phyloP scores from a whole-genome alignment of 2,888 invertebrate species.

The Mystacides longicornis region DNA sequence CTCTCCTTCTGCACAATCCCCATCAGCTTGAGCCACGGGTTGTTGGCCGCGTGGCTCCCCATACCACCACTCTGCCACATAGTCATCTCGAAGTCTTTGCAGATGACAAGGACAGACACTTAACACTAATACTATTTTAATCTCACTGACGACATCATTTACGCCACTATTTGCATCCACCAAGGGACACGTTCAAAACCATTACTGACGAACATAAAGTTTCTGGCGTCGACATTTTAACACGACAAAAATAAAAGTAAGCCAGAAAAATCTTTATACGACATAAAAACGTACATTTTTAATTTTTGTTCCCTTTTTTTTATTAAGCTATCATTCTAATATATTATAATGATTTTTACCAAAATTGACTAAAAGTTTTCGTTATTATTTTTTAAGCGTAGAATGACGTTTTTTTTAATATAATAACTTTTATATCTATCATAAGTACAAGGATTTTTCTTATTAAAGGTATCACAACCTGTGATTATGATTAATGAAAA shows the following conservation, averaged over 20 bases:
- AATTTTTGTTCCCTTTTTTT: too few species aligned
- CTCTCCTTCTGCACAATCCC: conserved; percentile 73
- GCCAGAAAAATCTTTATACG: too few species aligned
- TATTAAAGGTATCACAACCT: conserved; percentile 1
- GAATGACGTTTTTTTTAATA: neutral
- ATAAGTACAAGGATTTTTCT: neutral
- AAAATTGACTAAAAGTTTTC: neutral
- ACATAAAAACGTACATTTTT: too few species aligned
- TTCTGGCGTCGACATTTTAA: neutral
- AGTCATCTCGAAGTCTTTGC: conserved; percentile 43
- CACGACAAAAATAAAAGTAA: too few species aligned
- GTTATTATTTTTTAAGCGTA: neutral
- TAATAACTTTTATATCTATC: neutral
- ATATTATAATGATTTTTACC: neutral
- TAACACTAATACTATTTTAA: conserved; percentile 18
- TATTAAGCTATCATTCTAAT: too few species aligned
- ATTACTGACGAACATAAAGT: neutral
- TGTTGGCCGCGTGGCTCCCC: conserved; percentile 67
- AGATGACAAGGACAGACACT: conserved; percentile 1
- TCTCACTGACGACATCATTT: conserved; percentile 15
- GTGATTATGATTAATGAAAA: neutral
- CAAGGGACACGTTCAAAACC: too few species aligned
- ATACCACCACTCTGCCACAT: conserved; percentile 74
- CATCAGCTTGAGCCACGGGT: conserved; percentile 78
- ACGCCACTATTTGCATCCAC: neutral